Percentiles rank a stretch among this genome's conserved stretches.
These are phyloP conservation scores for Dendrocopos noguchii DNA, from an alignment of 2,113 vertebrate genomes.

Conservation along the genomic window DNA sequence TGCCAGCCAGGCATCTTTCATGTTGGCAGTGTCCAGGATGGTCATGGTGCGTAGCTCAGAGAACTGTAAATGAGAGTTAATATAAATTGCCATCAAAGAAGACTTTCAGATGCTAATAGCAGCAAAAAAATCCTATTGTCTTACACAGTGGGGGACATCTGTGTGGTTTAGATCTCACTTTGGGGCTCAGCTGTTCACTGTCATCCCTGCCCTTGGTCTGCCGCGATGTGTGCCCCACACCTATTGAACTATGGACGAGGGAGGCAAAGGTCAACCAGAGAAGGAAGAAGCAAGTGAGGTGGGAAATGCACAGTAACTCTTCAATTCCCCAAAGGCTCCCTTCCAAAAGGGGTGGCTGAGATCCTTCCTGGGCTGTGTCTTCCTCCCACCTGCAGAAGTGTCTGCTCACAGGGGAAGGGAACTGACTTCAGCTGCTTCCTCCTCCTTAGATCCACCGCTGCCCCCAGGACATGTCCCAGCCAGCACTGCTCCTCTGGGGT, in stretches of 20 bases:
- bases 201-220: not conserved
- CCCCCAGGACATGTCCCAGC: not conserved
- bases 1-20: not conserved
- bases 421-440: not conserved
- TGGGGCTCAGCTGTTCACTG: not conserved
- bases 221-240: accelerated
- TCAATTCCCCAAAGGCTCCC: not conserved
- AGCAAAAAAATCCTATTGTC: not conserved
- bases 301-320: not conserved
- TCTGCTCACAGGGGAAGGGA: not conserved
- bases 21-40: not conserved
- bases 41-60: not conserved
- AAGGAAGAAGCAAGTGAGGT: accelerated
- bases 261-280: not conserved
- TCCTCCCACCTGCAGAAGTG: not conserved
- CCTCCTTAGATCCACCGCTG: not conserved
- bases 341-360: not conserved
- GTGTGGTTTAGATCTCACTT: not conserved
- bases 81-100: not conserved
- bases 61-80: not conserved
- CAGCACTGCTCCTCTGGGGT: not conserved
- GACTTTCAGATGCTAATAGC: not conserved
- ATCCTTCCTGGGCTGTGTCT: not conserved
- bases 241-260: accelerated
- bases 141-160: not conserved